Conservation (phyloP, 1,140 invertebrate genomes). For the Araneus ventricosus region DNA sequence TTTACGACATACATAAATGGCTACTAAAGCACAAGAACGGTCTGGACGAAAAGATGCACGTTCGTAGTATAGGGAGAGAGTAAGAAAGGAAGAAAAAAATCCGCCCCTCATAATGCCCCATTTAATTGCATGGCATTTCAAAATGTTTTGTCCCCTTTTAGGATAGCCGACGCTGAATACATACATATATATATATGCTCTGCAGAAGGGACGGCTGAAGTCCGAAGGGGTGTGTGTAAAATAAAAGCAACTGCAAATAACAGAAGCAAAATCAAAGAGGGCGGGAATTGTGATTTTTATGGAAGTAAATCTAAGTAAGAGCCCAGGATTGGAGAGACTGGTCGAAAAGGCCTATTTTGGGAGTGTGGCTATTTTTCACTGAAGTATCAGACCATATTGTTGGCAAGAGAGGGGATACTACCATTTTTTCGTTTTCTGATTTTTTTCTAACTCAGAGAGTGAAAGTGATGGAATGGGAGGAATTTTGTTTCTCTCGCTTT, state of each 20-base stretch:
- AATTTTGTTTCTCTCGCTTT: background rate
- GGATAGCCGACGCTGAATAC: conserved; percentile 42
- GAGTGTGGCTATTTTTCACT: conserved; percentile 70
- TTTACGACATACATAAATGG: conserved; percentile 75
- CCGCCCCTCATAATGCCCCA: conserved; percentile 68
- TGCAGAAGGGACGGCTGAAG: background rate
- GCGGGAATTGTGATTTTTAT: conserved; percentile 61
- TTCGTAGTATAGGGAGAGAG: background rate
- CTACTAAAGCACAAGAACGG: conserved; percentile 66
- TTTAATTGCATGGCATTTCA: conserved; percentile 75
- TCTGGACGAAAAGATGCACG: conserved; percentile 40
- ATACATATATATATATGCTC: conserved; percentile 43
- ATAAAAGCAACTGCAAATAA: conserved; percentile 22
- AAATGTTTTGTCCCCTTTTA: conserved; percentile 41
- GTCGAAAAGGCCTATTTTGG: conserved; percentile 50
- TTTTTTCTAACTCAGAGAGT: background rate
- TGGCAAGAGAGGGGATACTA: background rate
- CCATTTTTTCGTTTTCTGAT: background rate
- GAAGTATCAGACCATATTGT: conserved; percentile 71
- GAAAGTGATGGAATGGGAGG: conserved; percentile 49
- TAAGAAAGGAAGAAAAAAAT: background rate
- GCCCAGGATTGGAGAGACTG: conserved; percentile 46
- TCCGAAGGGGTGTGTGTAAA: conserved; percentile 42
- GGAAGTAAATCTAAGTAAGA: conserved; percentile 70
- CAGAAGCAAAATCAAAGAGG: background rate